Conservation (phyloP, 2,113 vertebrate genomes). For the Chlorodrepanis virens region DNA sequence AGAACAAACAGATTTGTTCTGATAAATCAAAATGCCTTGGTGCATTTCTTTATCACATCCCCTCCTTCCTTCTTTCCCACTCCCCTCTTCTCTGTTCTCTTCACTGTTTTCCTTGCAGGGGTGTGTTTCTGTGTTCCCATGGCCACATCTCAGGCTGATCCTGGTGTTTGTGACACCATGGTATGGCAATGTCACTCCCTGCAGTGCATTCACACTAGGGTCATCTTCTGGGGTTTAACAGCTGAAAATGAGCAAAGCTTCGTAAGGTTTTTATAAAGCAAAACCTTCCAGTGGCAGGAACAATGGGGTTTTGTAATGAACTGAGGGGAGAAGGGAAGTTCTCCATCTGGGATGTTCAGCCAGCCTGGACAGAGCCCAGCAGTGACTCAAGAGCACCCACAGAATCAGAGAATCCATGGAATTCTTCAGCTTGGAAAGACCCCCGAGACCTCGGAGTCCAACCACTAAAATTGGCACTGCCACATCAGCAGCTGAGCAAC, state of each 20-base stretch:
- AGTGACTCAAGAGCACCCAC: background rate
- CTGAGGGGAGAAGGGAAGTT: background rate
- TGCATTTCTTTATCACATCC: background rate
- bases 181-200: background rate
- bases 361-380: background rate
- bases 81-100: background rate
- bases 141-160: background rate
- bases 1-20: constrained; percentile 41
- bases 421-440: background rate
- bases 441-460: background rate
- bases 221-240: background rate
- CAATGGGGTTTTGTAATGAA: background rate
- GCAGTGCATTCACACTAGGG: background rate
- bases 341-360: background rate
- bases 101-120: background rate
- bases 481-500: background rate
- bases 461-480: background rate
- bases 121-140: background rate
- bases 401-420: background rate
- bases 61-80: background rate
- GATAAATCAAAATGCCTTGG: constrained; percentile 21
- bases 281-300: background rate
- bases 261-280: background rate
- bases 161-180: background rate
- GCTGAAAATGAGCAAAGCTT: background rate